These are phyloP conservation scores for Rhorus exstirpatorius DNA, from an alignment of 2,888 invertebrate species.

Conservation along the genomic window DNA sequence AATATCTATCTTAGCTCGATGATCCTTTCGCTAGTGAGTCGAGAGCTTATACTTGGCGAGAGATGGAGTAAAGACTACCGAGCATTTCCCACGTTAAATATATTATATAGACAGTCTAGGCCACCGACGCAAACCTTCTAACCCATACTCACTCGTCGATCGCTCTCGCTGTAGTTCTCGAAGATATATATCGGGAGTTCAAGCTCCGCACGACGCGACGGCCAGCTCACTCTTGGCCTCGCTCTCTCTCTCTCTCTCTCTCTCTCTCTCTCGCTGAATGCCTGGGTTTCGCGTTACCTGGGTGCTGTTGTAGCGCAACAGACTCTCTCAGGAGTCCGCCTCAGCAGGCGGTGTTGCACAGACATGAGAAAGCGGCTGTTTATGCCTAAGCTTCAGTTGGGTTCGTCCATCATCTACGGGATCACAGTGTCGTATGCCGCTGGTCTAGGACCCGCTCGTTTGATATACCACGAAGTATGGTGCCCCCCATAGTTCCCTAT, in stretches of 20 bases:
- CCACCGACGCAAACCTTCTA: constrained; percentile 35
- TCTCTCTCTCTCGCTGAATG: constrained; percentile 25
- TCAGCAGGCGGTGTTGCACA: constrained; percentile 51
- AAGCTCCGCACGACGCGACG: constrained; percentile 29
- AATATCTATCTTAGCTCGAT: constrained; percentile 22
- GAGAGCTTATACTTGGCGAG: constrained; percentile 24
- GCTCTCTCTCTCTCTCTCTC: constrained; percentile 9
- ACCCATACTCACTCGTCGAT: constrained; percentile 51
- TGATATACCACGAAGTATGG: constrained; percentile 24
- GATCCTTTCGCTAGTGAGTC: constrained; percentile 19
- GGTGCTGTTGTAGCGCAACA: constrained; percentile 49
- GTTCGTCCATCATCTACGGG: constrained; percentile 37
- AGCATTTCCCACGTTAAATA: constrained; percentile 42
- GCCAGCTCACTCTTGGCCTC: constrained; percentile 30
- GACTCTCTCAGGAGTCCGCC: constrained; percentile 43
- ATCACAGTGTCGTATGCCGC: constrained; percentile 10
- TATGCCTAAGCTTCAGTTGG: constrained; percentile 39
- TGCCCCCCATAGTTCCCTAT: constrained; percentile 3
- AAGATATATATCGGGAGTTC: constrained; percentile 36
- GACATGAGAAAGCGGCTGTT: constrained; percentile 56
- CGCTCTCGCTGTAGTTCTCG: constrained; percentile 29
- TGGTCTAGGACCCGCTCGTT: constrained; percentile 49
- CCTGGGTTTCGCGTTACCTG: constrained; percentile 56
- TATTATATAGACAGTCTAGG: constrained; percentile 23
- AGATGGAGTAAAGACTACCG: constrained; percentile 18